phyloP scores from a whole-genome alignment of 2,888 invertebrate species.

The Escarpia spicata region DNA sequence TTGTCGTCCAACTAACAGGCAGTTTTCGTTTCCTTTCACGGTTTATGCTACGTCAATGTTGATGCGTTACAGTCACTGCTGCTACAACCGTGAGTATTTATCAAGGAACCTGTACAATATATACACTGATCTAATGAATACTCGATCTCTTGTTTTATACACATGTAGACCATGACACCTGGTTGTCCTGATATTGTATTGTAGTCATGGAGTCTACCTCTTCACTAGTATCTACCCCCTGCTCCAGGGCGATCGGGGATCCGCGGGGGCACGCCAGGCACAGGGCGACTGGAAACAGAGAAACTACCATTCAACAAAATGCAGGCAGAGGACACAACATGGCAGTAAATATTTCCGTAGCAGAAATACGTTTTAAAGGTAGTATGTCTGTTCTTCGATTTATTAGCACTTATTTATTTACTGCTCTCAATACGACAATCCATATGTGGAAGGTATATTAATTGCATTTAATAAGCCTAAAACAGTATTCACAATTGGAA shows the following conservation, averaged over 20 bases:
- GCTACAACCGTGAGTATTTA: slow-evolving; percentile 4
- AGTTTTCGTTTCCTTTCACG: background rate
- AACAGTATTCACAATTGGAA: too few relatives aligned
- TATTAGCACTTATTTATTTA: too few relatives aligned
- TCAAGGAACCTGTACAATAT: slow-evolving; percentile 7
- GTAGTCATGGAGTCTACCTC: background rate
- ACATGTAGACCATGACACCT: slow-evolving; percentile 10
- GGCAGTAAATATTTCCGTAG: too few relatives aligned
- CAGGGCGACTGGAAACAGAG: background rate
- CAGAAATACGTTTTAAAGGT: too few relatives aligned
- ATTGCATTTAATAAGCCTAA: too few relatives aligned
- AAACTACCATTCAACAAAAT: background rate
- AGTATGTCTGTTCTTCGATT: too few relatives aligned
- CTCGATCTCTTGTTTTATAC: background rate
- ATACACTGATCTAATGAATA: background rate
- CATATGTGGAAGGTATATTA: too few relatives aligned
- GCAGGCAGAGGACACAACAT: background rate
- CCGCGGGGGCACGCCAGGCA: background rate
- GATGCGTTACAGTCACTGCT: background rate
- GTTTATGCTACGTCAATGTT: background rate
- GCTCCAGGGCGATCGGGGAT: background rate
- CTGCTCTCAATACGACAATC: too few relatives aligned
- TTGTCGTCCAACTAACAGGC: background rate
- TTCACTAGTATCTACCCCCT: background rate
- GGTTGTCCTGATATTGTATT: background rate